Evolutionary conservation across 2,888 invertebrate species (phyloP).

Genomic region (Cryptus viduatorius): DNA sequence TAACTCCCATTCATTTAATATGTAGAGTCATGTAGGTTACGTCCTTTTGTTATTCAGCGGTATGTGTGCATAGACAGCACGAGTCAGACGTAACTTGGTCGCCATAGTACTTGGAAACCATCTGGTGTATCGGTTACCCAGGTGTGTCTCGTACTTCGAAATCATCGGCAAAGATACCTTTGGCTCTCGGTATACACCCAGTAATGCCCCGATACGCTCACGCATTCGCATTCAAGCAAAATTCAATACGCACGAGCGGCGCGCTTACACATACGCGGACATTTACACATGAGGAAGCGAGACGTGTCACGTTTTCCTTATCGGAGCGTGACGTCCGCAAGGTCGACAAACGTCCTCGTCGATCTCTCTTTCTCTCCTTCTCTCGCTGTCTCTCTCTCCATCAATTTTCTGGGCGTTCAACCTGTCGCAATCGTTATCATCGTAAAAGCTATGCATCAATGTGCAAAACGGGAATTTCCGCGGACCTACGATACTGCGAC

Average conservation of each 20-base stretch:
- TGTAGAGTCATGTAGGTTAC: not conserved
- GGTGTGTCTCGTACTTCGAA: constrained; percentile 56
- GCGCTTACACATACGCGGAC: constrained; percentile 2
- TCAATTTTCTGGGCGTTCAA: constrained; percentile 49
- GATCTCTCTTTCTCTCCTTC: constrained; percentile 34
- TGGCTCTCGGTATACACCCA: constrained; percentile 2
- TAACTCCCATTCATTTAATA: not conserved
- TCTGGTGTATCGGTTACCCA: constrained; percentile 62
- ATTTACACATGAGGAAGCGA: constrained; percentile 23
- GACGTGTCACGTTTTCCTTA: constrained; percentile 71
- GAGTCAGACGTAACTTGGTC: constrained; percentile 33
- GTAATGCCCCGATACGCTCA: constrained; percentile 9
- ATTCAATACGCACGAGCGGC: not conserved
- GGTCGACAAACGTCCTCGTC: constrained; percentile 75
- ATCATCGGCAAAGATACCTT: constrained; percentile 30
- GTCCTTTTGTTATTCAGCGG: constrained; percentile 2
- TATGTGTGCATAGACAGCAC: constrained; percentile 17
- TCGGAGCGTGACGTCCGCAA: constrained; percentile 74
- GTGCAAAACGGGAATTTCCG: constrained; percentile 47
- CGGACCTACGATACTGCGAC: constrained; percentile 28
- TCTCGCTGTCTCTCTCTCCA: constrained; percentile 24
- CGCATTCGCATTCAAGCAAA: constrained; percentile 20
- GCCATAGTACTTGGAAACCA: constrained; percentile 55
- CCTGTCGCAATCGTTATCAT: constrained; percentile 53
- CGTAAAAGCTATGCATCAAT: constrained; percentile 2